Evolutionary conservation across 2,888 invertebrate genomes (phyloP).

Genomic region (Autographa gamma): DNA sequence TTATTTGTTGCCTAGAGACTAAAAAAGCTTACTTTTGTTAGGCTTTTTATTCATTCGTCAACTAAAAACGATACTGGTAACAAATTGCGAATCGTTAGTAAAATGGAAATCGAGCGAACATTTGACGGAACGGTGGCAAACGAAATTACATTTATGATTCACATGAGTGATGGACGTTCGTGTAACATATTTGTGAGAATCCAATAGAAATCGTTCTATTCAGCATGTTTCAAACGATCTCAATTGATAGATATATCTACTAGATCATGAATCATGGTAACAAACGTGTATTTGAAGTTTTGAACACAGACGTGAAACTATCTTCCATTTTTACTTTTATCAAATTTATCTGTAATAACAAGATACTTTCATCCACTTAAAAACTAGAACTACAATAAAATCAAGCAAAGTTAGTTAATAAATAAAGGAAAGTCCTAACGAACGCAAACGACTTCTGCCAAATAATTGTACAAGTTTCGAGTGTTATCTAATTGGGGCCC

Average conservation of each 20-base stretch:
- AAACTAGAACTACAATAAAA: conserved; percentile 2
- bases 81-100: background rate
- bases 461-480: conserved; percentile 19
- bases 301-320: background rate
- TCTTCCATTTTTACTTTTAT: background rate
- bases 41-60: no score
- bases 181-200: conserved; percentile 5
- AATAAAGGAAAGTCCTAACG: conserved; percentile 9
- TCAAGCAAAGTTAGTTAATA: background rate
- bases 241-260: conserved; percentile 1
- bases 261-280: background rate
- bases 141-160: background rate
- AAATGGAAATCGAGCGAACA: background rate
- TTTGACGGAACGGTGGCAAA: conserved; percentile 2
- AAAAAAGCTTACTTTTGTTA: no score
- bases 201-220: conserved; percentile 3
- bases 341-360: background rate
- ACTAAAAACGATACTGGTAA: background rate
- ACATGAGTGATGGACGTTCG: background rate
- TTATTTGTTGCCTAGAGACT: background rate
- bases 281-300: background rate
- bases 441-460: conserved; percentile 14
- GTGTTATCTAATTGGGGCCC: conserved; percentile 38
- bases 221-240: conserved; percentile 3
- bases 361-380: background rate